Evolutionary conservation across 2,888 invertebrate genomes (phyloP).

Genomic region (Eupeodes latifasciatus): DNA sequence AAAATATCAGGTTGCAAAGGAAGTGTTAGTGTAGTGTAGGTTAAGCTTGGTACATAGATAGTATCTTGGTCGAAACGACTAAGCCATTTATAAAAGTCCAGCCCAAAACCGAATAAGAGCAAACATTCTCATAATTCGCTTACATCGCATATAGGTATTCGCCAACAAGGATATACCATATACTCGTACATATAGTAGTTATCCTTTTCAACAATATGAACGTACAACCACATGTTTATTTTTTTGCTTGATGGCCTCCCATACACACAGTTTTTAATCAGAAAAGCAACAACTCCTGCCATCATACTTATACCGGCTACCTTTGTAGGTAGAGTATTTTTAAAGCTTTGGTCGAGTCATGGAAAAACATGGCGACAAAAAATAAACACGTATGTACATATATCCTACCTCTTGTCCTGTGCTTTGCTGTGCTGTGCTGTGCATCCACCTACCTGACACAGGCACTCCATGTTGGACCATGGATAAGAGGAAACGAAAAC

Average conservation of each 20-base stretch:
- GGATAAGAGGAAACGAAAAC: slow-evolving; percentile 69
- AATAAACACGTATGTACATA: background rate
- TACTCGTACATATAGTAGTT: background rate
- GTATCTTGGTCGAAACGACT: background rate
- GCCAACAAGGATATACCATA: background rate
- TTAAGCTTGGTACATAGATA: background rate
- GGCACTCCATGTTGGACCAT: slow-evolving; percentile 39
- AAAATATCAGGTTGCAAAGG: background rate
- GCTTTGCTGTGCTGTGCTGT: background rate
- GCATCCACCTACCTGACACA: slow-evolving; percentile 10
- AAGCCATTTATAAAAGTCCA: slow-evolving; percentile 47
- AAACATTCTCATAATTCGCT: slow-evolving; percentile 55
- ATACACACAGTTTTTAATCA: slow-evolving; percentile 1
- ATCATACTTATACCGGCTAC: background rate
- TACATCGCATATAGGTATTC: slow-evolving; percentile 18
- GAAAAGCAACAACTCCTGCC: background rate
- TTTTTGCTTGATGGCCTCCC: slow-evolving; percentile 21
- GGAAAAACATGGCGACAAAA: slow-evolving; percentile 28
- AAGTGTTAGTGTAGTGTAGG: too few relatives aligned
- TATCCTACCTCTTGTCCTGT: too few relatives aligned
- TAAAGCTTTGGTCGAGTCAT: slow-evolving; percentile 11
- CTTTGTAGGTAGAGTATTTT: background rate
- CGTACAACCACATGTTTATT: slow-evolving; percentile 58
- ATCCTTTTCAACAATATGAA: slow-evolving; percentile 53
- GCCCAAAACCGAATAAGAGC: background rate